These are phyloP conservation scores for Zootermopsis nevadensis DNA, from an alignment of 2,888 invertebrate species.

Conservation along the genomic window DNA sequence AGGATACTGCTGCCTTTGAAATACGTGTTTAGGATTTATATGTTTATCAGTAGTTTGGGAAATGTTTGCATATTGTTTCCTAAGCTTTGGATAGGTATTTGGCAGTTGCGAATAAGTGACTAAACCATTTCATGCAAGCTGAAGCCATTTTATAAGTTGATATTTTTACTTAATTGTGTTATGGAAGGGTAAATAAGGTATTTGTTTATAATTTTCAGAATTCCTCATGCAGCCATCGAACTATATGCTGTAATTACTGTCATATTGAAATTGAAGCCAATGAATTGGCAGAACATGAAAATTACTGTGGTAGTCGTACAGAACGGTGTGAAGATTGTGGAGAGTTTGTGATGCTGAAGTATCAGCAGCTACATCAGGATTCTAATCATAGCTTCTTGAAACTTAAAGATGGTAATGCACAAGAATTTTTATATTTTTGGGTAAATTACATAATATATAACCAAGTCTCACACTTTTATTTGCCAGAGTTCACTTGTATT, in stretches of 20 bases:
- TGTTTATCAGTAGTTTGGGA: too few species aligned
- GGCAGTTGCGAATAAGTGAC: too few species aligned
- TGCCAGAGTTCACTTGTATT: too few species aligned
- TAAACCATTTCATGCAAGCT: too few species aligned
- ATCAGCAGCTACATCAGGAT: slow-evolving; percentile 72
- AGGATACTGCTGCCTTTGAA: too few species aligned
- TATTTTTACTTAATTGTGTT: too few species aligned
- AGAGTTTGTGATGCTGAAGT: slow-evolving; percentile 77
- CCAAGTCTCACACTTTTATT: background rate
- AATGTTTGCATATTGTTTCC: too few species aligned
- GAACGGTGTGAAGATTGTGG: slow-evolving; percentile 75
- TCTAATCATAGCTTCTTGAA: slow-evolving; percentile 75
- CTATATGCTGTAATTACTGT: slow-evolving; percentile 70
- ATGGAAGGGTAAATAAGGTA: background rate
- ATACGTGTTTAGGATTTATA: too few species aligned
- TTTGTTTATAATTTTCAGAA: slow-evolving; percentile 26
- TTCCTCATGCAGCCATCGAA: slow-evolving; percentile 58
- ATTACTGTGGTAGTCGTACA: slow-evolving; percentile 78
- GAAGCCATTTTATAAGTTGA: too few species aligned
- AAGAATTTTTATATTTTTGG: background rate
- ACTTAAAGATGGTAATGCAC: slow-evolving; percentile 68
- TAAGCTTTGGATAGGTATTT: too few species aligned
- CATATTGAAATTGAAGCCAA: slow-evolving; percentile 72
- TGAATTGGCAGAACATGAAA: slow-evolving; percentile 72
- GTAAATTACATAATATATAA: background rate